Conservation (phyloP, 2,113 vertebrate species). For the Caloenas nicobarica region DNA sequence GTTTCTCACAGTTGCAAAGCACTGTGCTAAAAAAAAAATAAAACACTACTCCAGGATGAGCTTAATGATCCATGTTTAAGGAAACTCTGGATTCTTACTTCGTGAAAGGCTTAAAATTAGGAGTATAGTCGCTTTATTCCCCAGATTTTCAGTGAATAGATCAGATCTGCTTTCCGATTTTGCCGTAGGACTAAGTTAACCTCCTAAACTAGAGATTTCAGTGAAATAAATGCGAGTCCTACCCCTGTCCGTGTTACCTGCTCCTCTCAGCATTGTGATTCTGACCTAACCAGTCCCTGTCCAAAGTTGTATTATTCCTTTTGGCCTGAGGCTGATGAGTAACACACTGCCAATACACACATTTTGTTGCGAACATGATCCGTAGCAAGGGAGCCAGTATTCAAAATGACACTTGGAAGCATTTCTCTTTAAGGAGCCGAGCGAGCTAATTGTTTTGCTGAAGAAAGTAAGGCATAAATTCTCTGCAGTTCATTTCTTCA, state of each 20-base stretch:
- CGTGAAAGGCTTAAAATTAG: not conserved
- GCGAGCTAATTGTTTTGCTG: not conserved
- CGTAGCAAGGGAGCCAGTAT: not conserved
- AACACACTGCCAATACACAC: not conserved
- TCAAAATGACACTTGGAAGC: not conserved
- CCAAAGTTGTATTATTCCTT: not conserved
- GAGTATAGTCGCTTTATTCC: not conserved
- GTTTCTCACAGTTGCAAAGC: not conserved
- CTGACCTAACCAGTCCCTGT: not conserved
- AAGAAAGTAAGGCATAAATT: not conserved
- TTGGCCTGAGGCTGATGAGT: too few relatives aligned
- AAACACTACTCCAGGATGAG: not conserved
- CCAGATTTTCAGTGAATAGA: not conserved
- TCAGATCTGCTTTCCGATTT: not conserved
- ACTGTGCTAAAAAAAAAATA: not conserved
- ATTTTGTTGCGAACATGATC: not conserved
- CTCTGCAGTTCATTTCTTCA: not conserved
- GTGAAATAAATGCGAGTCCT: not conserved
- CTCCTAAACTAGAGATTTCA: not conserved
- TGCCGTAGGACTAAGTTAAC: not conserved
- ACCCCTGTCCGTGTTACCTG: fast-evolving
- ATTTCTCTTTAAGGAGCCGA: not conserved
- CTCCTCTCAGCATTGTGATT: too few relatives aligned
- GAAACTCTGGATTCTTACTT: not conserved
- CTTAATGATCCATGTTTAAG: not conserved